Evolutionary conservation across 2,113 vertebrate species (phyloP).

Genomic region (Notechis scutatus): DNA sequence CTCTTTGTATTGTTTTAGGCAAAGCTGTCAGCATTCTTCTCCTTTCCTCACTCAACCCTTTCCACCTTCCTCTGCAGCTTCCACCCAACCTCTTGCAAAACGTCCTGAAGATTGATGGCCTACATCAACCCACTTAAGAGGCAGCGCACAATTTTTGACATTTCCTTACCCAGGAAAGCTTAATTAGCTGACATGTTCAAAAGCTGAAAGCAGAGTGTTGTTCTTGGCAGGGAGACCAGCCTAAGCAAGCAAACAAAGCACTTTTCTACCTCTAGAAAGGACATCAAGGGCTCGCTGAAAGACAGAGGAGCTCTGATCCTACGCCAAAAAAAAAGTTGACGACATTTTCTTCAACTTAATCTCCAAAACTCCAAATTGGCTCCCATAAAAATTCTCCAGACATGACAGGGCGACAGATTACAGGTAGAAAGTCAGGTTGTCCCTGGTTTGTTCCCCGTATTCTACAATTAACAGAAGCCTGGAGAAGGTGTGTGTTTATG

Average conservation of each 20-base stretch:
- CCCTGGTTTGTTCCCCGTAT: conserved; percentile 5
- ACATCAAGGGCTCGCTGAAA: background rate
- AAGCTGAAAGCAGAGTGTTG: background rate
- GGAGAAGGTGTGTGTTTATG: too few species aligned
- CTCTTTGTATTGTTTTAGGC: background rate
- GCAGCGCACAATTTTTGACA: background rate
- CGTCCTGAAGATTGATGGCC: background rate
- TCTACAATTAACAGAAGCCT: background rate
- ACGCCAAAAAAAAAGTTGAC: background rate
- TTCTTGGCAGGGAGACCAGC: background rate
- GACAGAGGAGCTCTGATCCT: background rate
- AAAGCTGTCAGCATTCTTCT: too few species aligned
- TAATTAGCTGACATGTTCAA: background rate
- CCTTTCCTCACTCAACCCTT: background rate
- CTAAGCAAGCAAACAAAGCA: background rate
- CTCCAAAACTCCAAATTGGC: background rate
- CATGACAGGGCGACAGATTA: background rate
- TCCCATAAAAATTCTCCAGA: background rate
- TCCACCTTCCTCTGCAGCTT: background rate
- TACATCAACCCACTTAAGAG: background rate
- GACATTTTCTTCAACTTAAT: background rate
- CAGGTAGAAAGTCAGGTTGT: background rate
- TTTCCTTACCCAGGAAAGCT: background rate
- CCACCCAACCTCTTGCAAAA: background rate
- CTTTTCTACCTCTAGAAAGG: background rate